Conservation (phyloP, 30 jellyfish, hydroid and myxozoan species). For the Calvadosia cruxmelitensis region DNA sequence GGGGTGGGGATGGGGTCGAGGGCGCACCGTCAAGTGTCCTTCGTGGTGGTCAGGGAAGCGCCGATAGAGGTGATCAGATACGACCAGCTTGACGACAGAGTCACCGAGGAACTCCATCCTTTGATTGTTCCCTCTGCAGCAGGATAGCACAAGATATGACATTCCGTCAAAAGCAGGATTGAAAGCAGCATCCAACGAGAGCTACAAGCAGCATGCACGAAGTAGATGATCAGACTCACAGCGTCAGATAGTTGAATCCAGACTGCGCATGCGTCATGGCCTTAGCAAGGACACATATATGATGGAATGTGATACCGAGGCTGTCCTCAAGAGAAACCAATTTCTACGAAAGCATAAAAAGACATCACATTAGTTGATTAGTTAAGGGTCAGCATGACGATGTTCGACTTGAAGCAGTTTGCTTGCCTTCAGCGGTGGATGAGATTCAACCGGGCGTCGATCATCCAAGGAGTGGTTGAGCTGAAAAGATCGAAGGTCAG, state of each 20-base stretch:
- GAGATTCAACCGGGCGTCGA: background rate
- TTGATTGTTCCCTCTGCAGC: slow-evolving; percentile 67
- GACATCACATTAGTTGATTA: background rate
- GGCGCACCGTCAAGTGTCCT: slow-evolving; percentile 83
- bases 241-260: slow-evolving; percentile 31
- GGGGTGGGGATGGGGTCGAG: no score
- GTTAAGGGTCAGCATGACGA: background rate
- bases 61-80: slow-evolving; percentile 46
- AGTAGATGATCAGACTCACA: slow-evolving; percentile 15
- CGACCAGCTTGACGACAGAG: slow-evolving; percentile 51
- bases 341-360: no score
- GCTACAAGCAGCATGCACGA: no score
- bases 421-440: background rate
- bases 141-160: background rate
- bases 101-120: slow-evolving; percentile 85
- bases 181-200: background rate
- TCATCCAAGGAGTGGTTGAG: background rate
- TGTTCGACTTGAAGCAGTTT: slow-evolving; percentile 23
- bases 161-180: background rate
- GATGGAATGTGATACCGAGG: slow-evolving; percentile 57
- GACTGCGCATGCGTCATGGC: slow-evolving; percentile 54
- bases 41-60: slow-evolving; percentile 82
- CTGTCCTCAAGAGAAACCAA: slow-evolving; percentile 41
- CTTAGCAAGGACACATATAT: slow-evolving; percentile 59
- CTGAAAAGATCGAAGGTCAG: no score